Evolutionary conservation across 2,113 vertebrate genomes (phyloP).

Genomic region (Phaethornis superciliosus): DNA sequence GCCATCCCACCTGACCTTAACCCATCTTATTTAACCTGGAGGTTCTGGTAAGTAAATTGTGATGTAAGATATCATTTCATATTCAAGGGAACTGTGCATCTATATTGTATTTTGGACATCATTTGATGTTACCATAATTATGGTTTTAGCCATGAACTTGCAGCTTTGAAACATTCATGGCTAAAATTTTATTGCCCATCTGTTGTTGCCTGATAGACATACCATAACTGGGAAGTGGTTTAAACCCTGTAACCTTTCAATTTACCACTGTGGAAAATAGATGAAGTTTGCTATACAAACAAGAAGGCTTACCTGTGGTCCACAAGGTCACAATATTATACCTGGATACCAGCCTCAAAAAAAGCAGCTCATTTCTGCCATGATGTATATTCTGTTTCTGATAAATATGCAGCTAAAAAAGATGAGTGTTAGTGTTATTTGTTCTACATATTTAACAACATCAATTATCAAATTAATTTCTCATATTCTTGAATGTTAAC

Average conservation of each 20-base stretch:
- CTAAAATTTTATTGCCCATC: constrained; percentile 40
- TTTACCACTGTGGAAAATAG: not conserved
- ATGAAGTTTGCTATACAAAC: constrained; percentile 2
- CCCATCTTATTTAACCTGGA: constrained; percentile 35
- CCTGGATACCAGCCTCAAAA: not conserved
- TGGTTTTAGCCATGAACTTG: constrained; percentile 44
- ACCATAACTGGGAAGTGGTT: constrained; percentile 33
- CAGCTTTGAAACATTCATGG: not conserved
- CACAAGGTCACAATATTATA: not conserved
- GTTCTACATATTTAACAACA: not conserved
- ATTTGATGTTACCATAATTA: constrained; percentile 3
- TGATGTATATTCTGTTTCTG: not conserved
- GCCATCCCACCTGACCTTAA: constrained; percentile 22
- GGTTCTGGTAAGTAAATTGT: constrained; percentile 14
- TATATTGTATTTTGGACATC: constrained; percentile 40
- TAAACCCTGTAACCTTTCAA: constrained; percentile 2
- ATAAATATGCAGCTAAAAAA: not conserved
- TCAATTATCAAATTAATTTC: not conserved
- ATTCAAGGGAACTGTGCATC: not conserved
- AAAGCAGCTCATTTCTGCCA: not conserved
- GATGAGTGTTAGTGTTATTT: not conserved
- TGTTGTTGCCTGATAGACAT: constrained; percentile 41
- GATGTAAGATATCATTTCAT: not conserved
- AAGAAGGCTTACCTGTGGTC: not conserved
- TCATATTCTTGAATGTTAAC: not conserved